Conservation (phyloP, 2,797 vertebrate species). For the Heliangelus exortis region DNA sequence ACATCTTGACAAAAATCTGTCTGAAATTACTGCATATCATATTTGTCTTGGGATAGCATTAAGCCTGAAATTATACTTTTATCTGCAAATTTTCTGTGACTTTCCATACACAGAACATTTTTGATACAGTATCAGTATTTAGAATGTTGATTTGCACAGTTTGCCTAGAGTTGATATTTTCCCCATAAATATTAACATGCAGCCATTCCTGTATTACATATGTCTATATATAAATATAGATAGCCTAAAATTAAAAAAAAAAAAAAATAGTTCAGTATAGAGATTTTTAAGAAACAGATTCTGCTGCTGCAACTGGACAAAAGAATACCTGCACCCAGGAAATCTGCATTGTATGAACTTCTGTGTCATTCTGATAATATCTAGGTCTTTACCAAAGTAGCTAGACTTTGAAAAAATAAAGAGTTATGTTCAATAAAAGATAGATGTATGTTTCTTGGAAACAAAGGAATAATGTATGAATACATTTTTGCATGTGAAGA, state of each 20-base stretch:
- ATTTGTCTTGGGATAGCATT: not conserved
- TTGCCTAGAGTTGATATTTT: not conserved
- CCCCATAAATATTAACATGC: not conserved
- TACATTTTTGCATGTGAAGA: not conserved
- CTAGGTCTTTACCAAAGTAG: not conserved
- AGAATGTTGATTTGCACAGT: not conserved
- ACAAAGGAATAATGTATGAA: not conserved
- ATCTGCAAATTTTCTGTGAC: not conserved
- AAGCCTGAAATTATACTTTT: not conserved
- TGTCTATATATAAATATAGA: not conserved
- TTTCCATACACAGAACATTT: not conserved
- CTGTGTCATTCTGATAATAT: not conserved
- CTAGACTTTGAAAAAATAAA: not conserved
- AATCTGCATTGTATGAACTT: not conserved
- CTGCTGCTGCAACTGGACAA: not conserved
- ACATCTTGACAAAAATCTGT: not conserved
- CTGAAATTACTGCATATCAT: not conserved
- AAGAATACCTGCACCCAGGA: not conserved
- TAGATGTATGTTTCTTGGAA: not conserved
- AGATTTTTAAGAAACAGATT: not conserved
- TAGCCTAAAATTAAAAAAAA: not conserved
- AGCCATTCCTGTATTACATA: not conserved
- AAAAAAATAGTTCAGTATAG: not conserved
- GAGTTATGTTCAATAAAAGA: not conserved
- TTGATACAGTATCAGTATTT: not conserved